Conservation (phyloP, 2,113 vertebrate genomes). For the Plecturocebus donacophilus region DNA sequence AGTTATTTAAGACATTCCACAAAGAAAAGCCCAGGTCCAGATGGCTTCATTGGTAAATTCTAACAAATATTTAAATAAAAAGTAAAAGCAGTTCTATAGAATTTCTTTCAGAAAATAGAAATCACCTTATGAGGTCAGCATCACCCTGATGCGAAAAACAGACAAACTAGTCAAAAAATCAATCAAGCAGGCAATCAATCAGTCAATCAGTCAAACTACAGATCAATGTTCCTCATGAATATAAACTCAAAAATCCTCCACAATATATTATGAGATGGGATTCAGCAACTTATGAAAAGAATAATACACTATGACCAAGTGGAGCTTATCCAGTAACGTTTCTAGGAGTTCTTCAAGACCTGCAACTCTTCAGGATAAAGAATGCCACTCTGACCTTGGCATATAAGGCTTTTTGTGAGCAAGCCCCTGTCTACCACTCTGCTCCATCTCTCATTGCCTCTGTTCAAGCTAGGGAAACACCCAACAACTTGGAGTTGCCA, state of each 20-base stretch:
- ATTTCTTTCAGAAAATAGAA: conserved; percentile 24
- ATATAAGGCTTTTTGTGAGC: neutral
- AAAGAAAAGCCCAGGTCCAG: neutral
- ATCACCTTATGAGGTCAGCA: neutral
- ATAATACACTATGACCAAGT: neutral
- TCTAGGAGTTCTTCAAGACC: neutral
- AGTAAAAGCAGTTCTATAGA: neutral
- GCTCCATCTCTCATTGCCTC: neutral
- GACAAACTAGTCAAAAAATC: neutral
- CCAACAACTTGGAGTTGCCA: neutral
- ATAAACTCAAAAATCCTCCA: neutral
- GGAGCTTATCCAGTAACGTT: neutral
- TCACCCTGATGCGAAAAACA: neutral
- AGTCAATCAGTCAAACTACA: neutral
- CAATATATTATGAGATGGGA: neutral
- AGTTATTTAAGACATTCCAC: neutral
- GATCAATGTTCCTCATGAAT: neutral
- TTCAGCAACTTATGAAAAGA: neutral
- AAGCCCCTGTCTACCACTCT: neutral
- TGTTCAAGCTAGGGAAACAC: neutral
- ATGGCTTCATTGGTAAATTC: neutral
- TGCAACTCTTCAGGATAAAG: neutral
- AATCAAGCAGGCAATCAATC: neutral
- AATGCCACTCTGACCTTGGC: neutral
- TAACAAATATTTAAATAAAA: neutral